These are phyloP conservation scores for Anastatus disparis DNA, from an alignment of 1,140 invertebrate species.

Conservation along the genomic window DNA sequence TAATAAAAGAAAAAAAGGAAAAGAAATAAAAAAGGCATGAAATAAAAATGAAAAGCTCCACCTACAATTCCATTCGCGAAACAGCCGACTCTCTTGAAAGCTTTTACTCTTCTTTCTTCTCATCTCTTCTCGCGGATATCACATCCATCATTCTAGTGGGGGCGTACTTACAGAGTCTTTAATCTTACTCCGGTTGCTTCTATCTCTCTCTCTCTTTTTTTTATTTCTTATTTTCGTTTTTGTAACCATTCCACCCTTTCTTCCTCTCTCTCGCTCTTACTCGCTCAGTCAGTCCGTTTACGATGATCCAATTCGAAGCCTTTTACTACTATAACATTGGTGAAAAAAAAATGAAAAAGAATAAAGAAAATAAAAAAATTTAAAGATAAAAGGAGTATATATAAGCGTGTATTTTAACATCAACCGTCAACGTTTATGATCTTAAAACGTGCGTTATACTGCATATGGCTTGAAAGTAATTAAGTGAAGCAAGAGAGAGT, in stretches of 20 bases:
- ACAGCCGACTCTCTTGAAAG: conserved; percentile 32
- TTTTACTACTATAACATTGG: too few relatives aligned
- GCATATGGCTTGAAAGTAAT: conserved; percentile 11
- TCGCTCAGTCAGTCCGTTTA: conserved; percentile 10
- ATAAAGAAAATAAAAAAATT: too few relatives aligned
- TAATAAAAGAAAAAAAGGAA: conserved; percentile 10
- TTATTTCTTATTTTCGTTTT: conserved; percentile 22
- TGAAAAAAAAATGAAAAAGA: too few relatives aligned
- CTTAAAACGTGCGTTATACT: background rate
- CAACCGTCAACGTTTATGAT: conserved; percentile 23
- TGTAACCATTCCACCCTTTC: too few relatives aligned
- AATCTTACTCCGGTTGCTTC: conserved; percentile 55
- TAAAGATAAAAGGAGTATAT: too few relatives aligned
- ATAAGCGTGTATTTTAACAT: conserved; percentile 13
- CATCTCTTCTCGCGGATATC: conserved; percentile 49
- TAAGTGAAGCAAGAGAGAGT: conserved; percentile 1
- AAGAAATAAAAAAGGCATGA: conserved; percentile 34
- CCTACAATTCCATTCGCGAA: conserved; percentile 60
- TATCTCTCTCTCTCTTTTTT: conserved; percentile 1
- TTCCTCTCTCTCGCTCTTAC: too few relatives aligned
- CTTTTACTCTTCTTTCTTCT: background rate
- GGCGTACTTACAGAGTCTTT: conserved; percentile 65
- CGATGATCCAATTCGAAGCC: conserved; percentile 31
- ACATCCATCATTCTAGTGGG: conserved; percentile 66
- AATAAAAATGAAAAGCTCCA: conserved; percentile 55